A percentile compares a stretch with the other conserved stretches of the same genome.
phyloP scores from a whole-genome alignment of 2,888 invertebrate genomes.

The Eupithecia dodoneata region DNA sequence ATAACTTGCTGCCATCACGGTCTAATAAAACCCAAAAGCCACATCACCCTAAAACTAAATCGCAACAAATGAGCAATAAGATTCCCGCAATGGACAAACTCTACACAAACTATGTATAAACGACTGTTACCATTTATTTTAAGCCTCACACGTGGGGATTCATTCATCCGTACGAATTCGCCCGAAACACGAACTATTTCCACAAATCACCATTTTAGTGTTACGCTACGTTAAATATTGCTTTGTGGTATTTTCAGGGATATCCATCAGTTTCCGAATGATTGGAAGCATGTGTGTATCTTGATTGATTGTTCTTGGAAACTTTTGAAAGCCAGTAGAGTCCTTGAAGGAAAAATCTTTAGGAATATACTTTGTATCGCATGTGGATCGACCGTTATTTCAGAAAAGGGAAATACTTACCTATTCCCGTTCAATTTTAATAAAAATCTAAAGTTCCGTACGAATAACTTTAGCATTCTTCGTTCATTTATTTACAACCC shows the following conservation, averaged over 20 bases:
- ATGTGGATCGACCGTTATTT: no score
- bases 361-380: no score
- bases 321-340: background rate
- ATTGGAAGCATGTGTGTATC: constrained; percentile 18
- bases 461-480: background rate
- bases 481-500: background rate
- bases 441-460: background rate
- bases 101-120: constrained; percentile 27
- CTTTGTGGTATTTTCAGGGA: constrained; percentile 28
- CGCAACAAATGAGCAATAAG: constrained; percentile 9
- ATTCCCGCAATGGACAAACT: constrained; percentile 6
- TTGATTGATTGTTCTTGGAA: constrained; percentile 7
- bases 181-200: constrained; percentile 57
- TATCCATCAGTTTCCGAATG: constrained; percentile 29
- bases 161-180: constrained; percentile 54
- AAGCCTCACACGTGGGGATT: constrained; percentile 46
- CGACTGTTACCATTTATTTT: constrained; percentile 45
- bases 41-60: background rate
- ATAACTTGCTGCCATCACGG: background rate
- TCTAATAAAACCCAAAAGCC: background rate
- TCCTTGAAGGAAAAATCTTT: no score
- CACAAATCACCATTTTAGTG: constrained; percentile 64
- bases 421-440: no score
- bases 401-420: no score
- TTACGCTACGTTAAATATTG: constrained; percentile 57